Percentiles rank a stretch among this genome's conserved stretches.
phyloP scores from a whole-genome alignment of 2,797 vertebrate genomes.

The Acanthurus leucopareius region DNA sequence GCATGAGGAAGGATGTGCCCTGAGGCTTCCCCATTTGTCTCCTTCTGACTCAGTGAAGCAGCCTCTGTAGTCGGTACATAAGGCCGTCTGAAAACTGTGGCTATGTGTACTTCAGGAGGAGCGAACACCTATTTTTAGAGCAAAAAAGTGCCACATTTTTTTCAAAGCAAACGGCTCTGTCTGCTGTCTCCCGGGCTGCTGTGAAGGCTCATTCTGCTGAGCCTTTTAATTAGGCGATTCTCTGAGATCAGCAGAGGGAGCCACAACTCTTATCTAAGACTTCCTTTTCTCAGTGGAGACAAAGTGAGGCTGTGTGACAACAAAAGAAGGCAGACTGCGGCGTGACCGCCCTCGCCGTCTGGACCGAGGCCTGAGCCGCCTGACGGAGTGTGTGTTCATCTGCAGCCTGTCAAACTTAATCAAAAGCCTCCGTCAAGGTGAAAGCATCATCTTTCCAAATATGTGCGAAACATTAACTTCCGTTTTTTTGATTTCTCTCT shows the following conservation, averaged over 20 bases:
- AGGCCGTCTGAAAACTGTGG: slow-evolving; percentile 43
- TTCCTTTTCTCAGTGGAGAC: slow-evolving; percentile 59
- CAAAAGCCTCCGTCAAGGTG: slow-evolving; percentile 51
- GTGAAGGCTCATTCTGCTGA: slow-evolving; percentile 37
- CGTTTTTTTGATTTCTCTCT: neutral
- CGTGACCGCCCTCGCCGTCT: slow-evolving; percentile 53
- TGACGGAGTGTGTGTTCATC: slow-evolving; percentile 28
- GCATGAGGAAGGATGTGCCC: slow-evolving; percentile 57
- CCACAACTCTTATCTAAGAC: slow-evolving; percentile 72
- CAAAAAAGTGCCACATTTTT: slow-evolving; percentile 40
- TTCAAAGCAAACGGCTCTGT: slow-evolving; percentile 41
- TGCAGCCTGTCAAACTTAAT: slow-evolving; percentile 45
- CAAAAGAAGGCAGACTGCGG: slow-evolving; percentile 48
- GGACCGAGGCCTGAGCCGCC: slow-evolving; percentile 37
- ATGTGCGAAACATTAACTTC: slow-evolving; percentile 7
- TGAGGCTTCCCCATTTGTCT: slow-evolving; percentile 63
- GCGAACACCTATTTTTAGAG: slow-evolving; percentile 53
- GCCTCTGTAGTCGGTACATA: slow-evolving; percentile 37
- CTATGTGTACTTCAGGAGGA: slow-evolving; percentile 43
- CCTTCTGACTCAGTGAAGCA: slow-evolving; percentile 68
- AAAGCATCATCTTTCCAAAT: slow-evolving; percentile 27
- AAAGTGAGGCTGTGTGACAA: slow-evolving; percentile 66
- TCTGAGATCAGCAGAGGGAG: slow-evolving; percentile 79
- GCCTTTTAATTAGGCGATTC: slow-evolving; percentile 71
- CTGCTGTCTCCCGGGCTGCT: slow-evolving; percentile 43